Evolutionary conservation across 2,888 invertebrate species (phyloP), one percentile per base, ranked within the genome.

Genomic region (Coremacera marginata): DNA sequence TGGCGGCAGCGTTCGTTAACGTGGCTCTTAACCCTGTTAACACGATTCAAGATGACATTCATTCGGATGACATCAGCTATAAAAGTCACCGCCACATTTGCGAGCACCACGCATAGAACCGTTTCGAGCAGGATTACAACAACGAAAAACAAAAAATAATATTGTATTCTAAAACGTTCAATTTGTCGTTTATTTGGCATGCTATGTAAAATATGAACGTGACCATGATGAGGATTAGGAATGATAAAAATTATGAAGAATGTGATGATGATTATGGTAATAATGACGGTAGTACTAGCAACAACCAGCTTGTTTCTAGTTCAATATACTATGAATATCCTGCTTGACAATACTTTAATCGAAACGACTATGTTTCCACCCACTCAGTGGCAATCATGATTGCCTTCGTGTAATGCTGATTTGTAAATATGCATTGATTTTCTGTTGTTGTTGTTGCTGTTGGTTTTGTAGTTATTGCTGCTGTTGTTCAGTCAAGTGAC

Each of bases 11-110:
- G 27, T 25, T 44, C 44, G 31, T 49, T 19, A 31, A 11, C n/a
- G 27, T 44, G 14, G n/a, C 72, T 72, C 44, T 52, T 63, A 63
- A 73, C 72, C 72, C 72, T 62, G 72, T 73, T 73, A 63, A 49
- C 63, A 63, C 72, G 34, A 37, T 19, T 11, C 44, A 14, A 25
- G 37, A 63, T 65, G 51, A 51, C 65, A 49, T 72, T 73, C 31
- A 52, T 37, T 9, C 34, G 31, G 25, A 44, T 44, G 44, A 44
- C 44, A 44, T 44, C 44, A 67, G 11, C 44, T 11, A 67, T 44
- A 67, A 19, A 22, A 44, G 22, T 16, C 34, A 27, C 37, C 25
- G 27, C 37, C 25, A 22, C 14, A 60, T 60, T 31, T 27, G 14
- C 25, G 3, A 0, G 27, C 14, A 60, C 5, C 27, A 25, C 27